Evolutionary conservation across 2,797 vertebrate genomes (phyloP).

Genomic region (Echiichthys vipera): DNA sequence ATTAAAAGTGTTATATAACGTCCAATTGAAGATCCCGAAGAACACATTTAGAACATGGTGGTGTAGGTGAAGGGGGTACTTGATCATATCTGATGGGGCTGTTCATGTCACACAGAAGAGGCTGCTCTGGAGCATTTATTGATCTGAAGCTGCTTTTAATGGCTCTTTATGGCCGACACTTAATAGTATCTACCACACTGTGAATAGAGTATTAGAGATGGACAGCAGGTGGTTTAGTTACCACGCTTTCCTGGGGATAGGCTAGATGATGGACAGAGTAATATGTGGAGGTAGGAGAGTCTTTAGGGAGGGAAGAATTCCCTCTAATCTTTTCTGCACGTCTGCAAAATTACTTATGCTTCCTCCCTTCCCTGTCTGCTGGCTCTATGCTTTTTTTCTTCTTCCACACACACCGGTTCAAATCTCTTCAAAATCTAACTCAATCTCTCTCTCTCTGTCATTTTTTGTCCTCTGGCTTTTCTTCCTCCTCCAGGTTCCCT

Average conservation of each 20-base stretch:
- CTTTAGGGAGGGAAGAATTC: slow-evolving; percentile 19
- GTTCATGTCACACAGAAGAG: neutral
- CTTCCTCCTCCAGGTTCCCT: slow-evolving; percentile 82
- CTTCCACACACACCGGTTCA: slow-evolving; percentile 3
- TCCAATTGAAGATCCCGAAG: neutral
- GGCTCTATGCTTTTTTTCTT: neutral
- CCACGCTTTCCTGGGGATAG: neutral
- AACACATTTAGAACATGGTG: neutral
- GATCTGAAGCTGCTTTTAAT: neutral
- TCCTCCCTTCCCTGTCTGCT: slow-evolving; percentile 44
- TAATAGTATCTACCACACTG: neutral
- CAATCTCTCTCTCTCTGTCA: slow-evolving; percentile 55
- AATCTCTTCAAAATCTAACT: slow-evolving; percentile 46
- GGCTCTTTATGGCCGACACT: neutral
- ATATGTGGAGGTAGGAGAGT: slow-evolving; percentile 27
- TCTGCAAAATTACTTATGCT: slow-evolving; percentile 55
- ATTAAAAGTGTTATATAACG: neutral
- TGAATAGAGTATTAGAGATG: slow-evolving; percentile 4
- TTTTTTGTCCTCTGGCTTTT: slow-evolving; percentile 45
- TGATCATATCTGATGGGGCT: too few relatives aligned
- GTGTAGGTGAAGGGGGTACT: too few relatives aligned
- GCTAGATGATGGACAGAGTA: slow-evolving; percentile 4
- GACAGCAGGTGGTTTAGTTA: slow-evolving; percentile 9
- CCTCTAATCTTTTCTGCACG: slow-evolving; percentile 45
- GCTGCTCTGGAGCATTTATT: neutral